A percentile compares a stretch with the other conserved stretches of the same genome.
phyloP scores from a whole-genome alignment of 2,113 vertebrate species.

The Lophura nycthemera region DNA sequence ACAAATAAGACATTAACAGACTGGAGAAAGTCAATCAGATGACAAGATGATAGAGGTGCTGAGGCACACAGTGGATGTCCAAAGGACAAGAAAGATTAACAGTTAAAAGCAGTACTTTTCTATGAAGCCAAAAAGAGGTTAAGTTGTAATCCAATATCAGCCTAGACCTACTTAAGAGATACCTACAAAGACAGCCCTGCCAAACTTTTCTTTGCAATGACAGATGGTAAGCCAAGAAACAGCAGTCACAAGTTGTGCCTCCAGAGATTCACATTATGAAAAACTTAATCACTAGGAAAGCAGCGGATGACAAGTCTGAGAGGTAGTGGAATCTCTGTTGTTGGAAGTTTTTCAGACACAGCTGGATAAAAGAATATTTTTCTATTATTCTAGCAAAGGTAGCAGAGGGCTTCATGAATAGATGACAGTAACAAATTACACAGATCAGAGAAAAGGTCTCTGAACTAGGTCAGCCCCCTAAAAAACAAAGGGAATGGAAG shows the following conservation, averaged over 20 bases:
- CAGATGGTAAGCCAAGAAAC: not conserved
- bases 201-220: not conserved
- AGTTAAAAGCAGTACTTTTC: not conserved
- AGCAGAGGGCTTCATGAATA: not conserved
- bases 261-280: not conserved
- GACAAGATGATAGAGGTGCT: not conserved
- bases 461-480: not conserved
- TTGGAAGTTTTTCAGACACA: not conserved
- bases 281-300: not conserved
- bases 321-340: rapidly evolving
- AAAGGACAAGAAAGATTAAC: not conserved
- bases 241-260: not conserved
- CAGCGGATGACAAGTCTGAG: not conserved
- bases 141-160: not conserved
- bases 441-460: not conserved
- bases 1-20: not conserved
- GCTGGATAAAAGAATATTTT: not conserved
- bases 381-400: not conserved
- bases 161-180: not conserved
- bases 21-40: not conserved
- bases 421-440: not conserved
- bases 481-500: not conserved
- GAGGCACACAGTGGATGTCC: not conserved
- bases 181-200: not conserved
- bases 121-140: not conserved